Base-by-base conservation (phyloP, 1,140 invertebrate genomes). In the Platyscapa corneri region DNA sequence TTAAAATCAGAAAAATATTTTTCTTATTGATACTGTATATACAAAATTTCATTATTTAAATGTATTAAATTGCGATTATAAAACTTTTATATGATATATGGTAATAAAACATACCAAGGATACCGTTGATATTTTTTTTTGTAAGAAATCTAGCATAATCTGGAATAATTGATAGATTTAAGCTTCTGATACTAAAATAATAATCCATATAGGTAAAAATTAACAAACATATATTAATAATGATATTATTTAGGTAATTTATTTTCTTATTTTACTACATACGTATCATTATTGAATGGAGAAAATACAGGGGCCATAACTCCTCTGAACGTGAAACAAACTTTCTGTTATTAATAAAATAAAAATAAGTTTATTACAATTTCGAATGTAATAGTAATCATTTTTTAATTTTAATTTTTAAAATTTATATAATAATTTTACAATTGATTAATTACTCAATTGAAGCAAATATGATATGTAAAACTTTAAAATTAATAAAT, bases 301-400 rank as follows among this genome's bases (percentile, higher is more conserved):
- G 96, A 95, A 72, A 96, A 96, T 3, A 96, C 95, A 0, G 96
- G 96, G 8, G 94, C 95, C 88, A 96, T 94, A 12, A 96, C 88
- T n/a, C 96, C 96, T 90, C 92, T 89, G 80, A 90, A 94, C 2
- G 86, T 88, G 42, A 90, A 91, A 30, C 83, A 80, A 20, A 88
- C 37, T 32, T 56, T 65, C 87, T 89, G 10, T 18, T 42, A 70
- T n/a, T 37, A 6, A 42, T 67, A 67, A 67, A 56, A 34, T 20
- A 60, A 79, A 79, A 79, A 39, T 46, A 32, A 53, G 1, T 1
- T 53, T 32, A 67, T 34, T 18, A 67, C 3, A 67, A 32, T 67
- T 67, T 67, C 16, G 5, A 34, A 67, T 12, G 3, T 30, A 65
- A 18, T 30, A 5, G 14, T 7, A 32, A 65, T 30, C 8, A 7